Percentiles rank a stretch among this genome's conserved stretches.
phyloP scores from a whole-genome alignment of 2,797 vertebrate genomes.

The Protonibea diacanthus region DNA sequence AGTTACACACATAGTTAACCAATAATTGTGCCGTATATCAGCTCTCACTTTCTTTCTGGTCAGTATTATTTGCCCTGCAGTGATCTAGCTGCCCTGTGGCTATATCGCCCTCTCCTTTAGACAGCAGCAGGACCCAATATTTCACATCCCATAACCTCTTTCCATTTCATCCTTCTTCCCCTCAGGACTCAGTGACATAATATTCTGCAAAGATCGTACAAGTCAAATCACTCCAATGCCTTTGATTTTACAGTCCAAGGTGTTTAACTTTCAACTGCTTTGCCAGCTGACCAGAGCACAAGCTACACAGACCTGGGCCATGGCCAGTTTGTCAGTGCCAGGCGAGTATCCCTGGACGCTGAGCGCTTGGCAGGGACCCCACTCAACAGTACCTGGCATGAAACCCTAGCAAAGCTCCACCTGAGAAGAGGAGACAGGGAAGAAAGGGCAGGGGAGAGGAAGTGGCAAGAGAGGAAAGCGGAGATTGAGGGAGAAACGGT shows the following conservation, averaged over 20 bases:
- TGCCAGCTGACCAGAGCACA: slow-evolving; percentile 70
- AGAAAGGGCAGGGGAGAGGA: slow-evolving; percentile 20
- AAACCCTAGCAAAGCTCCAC: slow-evolving; percentile 56
- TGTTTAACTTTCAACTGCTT: slow-evolving; percentile 69
- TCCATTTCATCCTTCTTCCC: slow-evolving; percentile 34
- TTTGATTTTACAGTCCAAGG: slow-evolving; percentile 75
- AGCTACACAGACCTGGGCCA: slow-evolving; percentile 68
- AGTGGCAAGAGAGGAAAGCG: slow-evolving; percentile 15
- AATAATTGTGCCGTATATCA: background rate
- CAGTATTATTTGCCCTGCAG: slow-evolving; percentile 33
- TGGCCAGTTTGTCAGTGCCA: slow-evolving; percentile 62
- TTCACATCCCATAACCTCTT: slow-evolving; percentile 44
- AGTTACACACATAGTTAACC: slow-evolving; percentile 3
- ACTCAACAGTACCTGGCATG: slow-evolving; percentile 50
- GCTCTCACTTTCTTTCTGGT: slow-evolving; percentile 32
- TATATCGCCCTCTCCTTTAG: slow-evolving; percentile 36
- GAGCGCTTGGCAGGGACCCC: slow-evolving; percentile 65
- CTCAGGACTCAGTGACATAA: slow-evolving; percentile 53
- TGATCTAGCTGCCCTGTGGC: slow-evolving; percentile 17
- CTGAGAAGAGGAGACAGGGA: slow-evolving; percentile 45
- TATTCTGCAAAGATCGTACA: slow-evolving; percentile 58
- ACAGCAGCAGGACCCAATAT: slow-evolving; percentile 36
- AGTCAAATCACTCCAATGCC: slow-evolving; percentile 62
- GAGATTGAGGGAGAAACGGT: slow-evolving; percentile 3
- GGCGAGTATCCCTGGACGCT: slow-evolving; percentile 66